Percentiles rank a stretch among this genome's conserved stretches.
These are phyloP conservation scores for Rana temporaria DNA, from an alignment of 2,113 vertebrate species.

Conservation along the genomic window DNA sequence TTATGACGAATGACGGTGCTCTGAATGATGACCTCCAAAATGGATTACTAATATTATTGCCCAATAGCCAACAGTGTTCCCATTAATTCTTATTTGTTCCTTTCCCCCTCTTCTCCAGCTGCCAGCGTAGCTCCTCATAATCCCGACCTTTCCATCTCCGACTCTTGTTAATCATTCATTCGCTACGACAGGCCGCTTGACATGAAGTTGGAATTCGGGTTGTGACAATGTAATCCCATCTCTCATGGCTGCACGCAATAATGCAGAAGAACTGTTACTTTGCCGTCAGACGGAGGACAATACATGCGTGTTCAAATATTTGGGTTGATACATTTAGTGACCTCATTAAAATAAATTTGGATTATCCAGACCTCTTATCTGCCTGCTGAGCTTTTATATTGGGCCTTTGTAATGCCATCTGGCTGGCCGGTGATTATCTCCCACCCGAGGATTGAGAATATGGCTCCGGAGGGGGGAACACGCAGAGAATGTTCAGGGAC, in stretches of 20 bases:
- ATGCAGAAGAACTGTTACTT: not conserved
- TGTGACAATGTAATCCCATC: not conserved
- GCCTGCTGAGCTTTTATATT: slow-evolving; percentile 16
- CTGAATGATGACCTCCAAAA: no score
- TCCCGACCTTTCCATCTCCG: not conserved
- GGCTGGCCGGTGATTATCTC: slow-evolving; percentile 8
- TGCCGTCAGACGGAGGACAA: not conserved
- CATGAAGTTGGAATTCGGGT: slow-evolving; percentile 8
- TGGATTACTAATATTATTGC: no score
- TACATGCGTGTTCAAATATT: not conserved
- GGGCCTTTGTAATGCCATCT: slow-evolving; percentile 23
- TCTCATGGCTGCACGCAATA: not conserved
- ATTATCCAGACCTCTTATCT: slow-evolving; percentile 20
- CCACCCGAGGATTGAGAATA: not conserved
- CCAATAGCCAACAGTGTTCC: no score
- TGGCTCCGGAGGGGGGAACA: not conserved
- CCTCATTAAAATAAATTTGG: slow-evolving; percentile 42
- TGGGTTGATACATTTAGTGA: slow-evolving; percentile 17
- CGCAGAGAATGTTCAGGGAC: no score
- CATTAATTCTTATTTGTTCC: no score
- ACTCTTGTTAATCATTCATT: not conserved
- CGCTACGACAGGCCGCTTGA: not conserved
- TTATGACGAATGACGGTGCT: no score
- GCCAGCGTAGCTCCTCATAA: no score
- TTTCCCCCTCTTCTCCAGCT: no score